Percentiles rank a stretch among this genome's conserved stretches.
phyloP scores from a whole-genome alignment of 2,797 vertebrate genomes.

The Amphiprion clarkii region DNA sequence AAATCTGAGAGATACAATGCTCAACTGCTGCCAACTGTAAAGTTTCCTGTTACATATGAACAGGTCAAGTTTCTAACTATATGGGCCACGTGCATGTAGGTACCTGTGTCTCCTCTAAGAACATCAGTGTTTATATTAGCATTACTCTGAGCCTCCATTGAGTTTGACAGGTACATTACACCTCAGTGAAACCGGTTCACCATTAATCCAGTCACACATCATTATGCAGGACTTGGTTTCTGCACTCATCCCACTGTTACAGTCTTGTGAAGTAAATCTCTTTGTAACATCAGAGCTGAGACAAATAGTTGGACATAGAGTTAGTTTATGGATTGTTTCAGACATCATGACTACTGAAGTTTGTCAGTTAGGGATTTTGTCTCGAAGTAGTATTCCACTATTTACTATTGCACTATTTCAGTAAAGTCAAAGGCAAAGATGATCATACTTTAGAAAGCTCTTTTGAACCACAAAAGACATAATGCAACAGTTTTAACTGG shows the following conservation, averaged over 20 bases:
- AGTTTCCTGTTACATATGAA: constrained; percentile 13
- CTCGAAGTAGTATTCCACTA: background rate
- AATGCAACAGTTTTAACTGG: too few relatives aligned
- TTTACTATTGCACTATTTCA: background rate
- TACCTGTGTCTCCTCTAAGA: constrained; percentile 28
- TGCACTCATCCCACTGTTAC: constrained; percentile 1
- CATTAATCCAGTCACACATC: constrained; percentile 45
- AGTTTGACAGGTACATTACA: constrained; percentile 50
- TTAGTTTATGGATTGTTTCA: constrained; percentile 13
- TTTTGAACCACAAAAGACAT: too few relatives aligned
- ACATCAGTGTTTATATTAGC: constrained; percentile 59
- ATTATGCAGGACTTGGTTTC: constrained; percentile 36
- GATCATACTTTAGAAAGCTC: too few relatives aligned
- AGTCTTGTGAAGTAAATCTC: background rate
- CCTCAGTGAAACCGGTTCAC: constrained; percentile 37
- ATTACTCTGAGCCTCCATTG: constrained; percentile 30
- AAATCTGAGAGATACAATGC: background rate
- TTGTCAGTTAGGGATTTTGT: background rate
- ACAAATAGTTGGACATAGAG: constrained; percentile 1
- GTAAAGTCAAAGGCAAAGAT: background rate
- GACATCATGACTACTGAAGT: background rate
- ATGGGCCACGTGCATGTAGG: constrained; percentile 22
- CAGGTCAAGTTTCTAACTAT: constrained; percentile 41
- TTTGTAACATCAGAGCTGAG: constrained; percentile 14
- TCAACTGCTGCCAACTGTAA: constrained; percentile 5